Percentiles rank a stretch among this genome's conserved stretches.
phyloP scores from a whole-genome alignment of 2,797 vertebrate species.

The Enteromius trimaculatus region DNA sequence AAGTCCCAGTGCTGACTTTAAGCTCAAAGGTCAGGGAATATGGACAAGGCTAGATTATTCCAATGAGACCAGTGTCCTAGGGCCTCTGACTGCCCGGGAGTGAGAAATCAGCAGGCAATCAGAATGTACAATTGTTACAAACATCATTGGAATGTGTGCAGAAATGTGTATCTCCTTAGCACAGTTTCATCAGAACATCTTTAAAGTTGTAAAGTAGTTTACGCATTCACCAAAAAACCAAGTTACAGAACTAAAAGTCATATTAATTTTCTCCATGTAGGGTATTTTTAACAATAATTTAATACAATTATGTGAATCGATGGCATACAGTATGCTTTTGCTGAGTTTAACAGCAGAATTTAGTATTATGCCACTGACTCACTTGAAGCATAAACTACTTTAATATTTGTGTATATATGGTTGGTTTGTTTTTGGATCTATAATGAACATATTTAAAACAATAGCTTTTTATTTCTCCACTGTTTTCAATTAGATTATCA shows the following conservation, averaged over 20 bases:
- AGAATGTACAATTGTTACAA: neutral
- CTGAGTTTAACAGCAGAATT: too few relatives aligned
- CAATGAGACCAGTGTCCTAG: neutral
- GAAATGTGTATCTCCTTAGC: neutral
- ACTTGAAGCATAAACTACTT: neutral
- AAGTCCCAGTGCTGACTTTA: constrained; percentile 2
- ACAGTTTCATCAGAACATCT: neutral
- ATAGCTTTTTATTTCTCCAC: too few relatives aligned
- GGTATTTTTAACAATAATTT: neutral
- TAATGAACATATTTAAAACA: neutral
- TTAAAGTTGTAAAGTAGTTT: neutral
- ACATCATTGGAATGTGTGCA: neutral
- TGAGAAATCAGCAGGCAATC: neutral
- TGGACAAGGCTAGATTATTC: neutral
- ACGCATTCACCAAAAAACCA: neutral
- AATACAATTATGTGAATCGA: neutral
- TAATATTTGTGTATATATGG: neutral
- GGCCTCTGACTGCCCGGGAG: neutral
- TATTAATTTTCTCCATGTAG: neutral
- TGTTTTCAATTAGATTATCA: too few relatives aligned
- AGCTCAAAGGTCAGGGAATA: neutral
- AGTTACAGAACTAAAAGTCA: neutral
- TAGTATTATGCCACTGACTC: neutral
- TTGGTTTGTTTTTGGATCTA: neutral
- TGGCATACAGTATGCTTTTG: neutral